Base-by-base conservation (phyloP, 92 coral and sea anemone genomes). In the Zoanthus solanderi region DNA sequence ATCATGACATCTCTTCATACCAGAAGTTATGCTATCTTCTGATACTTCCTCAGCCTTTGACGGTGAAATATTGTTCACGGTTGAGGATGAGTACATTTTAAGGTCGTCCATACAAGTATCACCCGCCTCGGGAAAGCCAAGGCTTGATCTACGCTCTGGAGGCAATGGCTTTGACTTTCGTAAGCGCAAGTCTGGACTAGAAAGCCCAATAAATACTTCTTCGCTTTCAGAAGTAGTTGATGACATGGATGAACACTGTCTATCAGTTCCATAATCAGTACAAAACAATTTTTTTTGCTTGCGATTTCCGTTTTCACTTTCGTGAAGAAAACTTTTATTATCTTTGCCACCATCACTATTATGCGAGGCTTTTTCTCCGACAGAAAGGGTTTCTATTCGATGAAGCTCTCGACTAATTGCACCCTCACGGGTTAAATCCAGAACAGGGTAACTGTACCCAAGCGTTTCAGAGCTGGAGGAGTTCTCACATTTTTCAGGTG, bases 361-460 rank as follows among this genome's bases (percentile, higher is more conserved):
- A 9, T 17, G 29, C 46, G 17, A 17, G n/a, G 16, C 23, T 32
- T 57, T 57, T 78, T 37, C 83, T 11, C 47, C 71, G 10, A 81
- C 75, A 45, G 85, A 81, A 81, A 81, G 85, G 18, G 75, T 65
- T 63, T 81, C 47, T 14, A 81, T 46, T 28, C 85, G 75, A 30
- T 81, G 85, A 42, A 81, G 85, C 66, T 81, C 85, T 54, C 85
- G 85, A 30, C 75, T 46, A 65, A 81, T 81, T 73, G 85, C 85
- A 30, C 85, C 45, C 46, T 80, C 85, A 80, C 30, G 12, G 13
- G 85, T 61, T 37, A 80, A 65, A 46, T 65, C 60, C 44, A 42
- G n/a, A 1, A 56, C 15, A 17, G 73, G 2, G 12, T n/a, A 28
- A 18, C 30, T 29, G n/a, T 28, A 8, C 15, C 46, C 75, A 23